Percentiles rank a stretch among this genome's conserved stretches.
These are phyloP conservation scores for Prionailurus bengalensis DNA, from an alignment of 2,113 vertebrate species.

Conservation along the genomic window DNA sequence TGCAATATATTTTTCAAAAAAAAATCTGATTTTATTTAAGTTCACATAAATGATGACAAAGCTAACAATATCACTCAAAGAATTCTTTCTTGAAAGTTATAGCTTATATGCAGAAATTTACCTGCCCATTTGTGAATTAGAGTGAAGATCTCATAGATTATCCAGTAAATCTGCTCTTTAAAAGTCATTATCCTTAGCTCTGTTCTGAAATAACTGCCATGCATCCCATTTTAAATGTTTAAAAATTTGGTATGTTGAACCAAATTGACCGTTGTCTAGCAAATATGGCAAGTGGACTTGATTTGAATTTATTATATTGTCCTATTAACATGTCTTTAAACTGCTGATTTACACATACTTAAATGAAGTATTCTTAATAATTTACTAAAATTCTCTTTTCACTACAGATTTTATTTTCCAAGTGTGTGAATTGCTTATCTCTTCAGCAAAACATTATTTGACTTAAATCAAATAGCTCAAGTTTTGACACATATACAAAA, in stretches of 20 bases:
- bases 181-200: neutral
- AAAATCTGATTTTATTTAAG: neutral
- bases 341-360: neutral
- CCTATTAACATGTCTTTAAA: neutral
- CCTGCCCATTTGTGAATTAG: neutral
- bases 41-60: neutral
- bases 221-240: neutral
- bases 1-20: neutral
- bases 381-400: conserved; percentile 13
- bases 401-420: neutral
- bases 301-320: conserved; percentile 6
- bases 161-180: neutral
- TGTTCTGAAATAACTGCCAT: neutral
- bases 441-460: neutral
- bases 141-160: neutral
- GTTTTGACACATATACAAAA: neutral
- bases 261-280: neutral
- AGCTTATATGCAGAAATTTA: neutral
- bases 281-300: neutral
- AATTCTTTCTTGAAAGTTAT: neutral
- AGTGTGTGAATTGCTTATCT: neutral
- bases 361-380: neutral
- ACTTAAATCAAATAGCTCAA: neutral
- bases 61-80: neutral
- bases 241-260: neutral